Base-by-base conservation (phyloP, 2,888 invertebrate species). In the Acrobasis repandana region DNA sequence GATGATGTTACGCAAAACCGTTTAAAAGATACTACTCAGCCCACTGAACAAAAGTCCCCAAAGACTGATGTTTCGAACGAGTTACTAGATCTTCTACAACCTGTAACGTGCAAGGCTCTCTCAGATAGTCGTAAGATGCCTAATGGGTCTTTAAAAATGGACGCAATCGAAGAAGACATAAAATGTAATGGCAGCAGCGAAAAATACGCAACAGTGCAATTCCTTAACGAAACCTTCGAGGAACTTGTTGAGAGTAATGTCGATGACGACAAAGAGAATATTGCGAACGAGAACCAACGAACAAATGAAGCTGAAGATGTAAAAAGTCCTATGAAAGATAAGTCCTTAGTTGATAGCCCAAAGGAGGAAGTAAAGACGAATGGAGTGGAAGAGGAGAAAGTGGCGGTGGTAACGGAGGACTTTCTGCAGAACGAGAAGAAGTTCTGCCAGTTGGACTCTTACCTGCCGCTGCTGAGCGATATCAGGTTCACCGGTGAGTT, bases 381-480 rank as follows among this genome's bases (percentile, higher is more conserved):
- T 15, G 79, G 79, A n/a, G 69, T 77, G 4, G 73, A 75, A 14
- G 71, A 72, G 33, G 78, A 75, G 8, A 83, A 75, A 57, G 67
- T 88, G 58, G 69, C 80, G 1, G 72, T 79, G 1, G 83, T 82
- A 1, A 90, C 91, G 6, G 83, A 88, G 65, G 80, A 86, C 72
- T 92, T 93, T 76, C 85, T 93, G 63, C 84, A 86, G 61, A 92
- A 92, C 43, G 93, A 92, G 63, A 93, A 93, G 73, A 90, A 90
- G 14, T 93, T 88, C 64, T 90, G 89, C 63, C 80, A 85, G 56
- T 67, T 85, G 0, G 85, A 89, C 66, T 73, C 81, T 3, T 90
- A 80, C 69, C 72, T 88, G 51, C 90, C 90, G 4, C 64, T 90
- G 50, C 74, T 92, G 63, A 87, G 82, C 77, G 92, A 91, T 73